Evolutionary conservation across 2,797 vertebrate genomes (phyloP).

Genomic region (Cynodonichthys magdalenae): DNA sequence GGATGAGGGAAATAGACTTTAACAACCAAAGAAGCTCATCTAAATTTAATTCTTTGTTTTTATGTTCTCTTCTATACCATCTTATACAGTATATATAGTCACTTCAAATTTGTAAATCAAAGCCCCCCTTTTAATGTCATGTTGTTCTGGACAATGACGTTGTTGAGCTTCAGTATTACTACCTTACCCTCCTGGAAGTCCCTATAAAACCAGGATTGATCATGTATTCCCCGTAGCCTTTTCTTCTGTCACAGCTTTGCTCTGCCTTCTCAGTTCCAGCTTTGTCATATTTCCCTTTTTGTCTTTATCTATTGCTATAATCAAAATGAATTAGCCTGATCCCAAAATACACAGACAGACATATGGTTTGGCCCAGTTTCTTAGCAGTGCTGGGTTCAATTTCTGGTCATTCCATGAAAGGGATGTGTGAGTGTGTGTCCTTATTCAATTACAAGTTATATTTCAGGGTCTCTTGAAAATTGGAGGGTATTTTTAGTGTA

Average conservation of each 20-base stretch:
- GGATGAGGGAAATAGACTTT: no score
- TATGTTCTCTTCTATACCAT: no score
- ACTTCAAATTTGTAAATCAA: conserved; percentile 59
- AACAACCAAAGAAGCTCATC: no score
- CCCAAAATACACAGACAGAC: conserved; percentile 75
- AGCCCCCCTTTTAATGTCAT: not conserved
- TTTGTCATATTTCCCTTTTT: conserved; percentile 40
- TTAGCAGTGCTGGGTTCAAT: conserved; percentile 58
- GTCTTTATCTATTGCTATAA: conserved; percentile 64
- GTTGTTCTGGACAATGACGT: not conserved
- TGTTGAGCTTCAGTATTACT: conserved; percentile 69
- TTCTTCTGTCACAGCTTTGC: conserved; percentile 26
- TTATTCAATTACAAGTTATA: conserved; percentile 59
- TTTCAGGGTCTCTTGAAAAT: conserved; percentile 62
- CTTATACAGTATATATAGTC: no score
- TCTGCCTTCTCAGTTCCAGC: conserved; percentile 42
- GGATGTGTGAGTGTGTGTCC: conserved; percentile 14
- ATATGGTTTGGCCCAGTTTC: conserved; percentile 77
- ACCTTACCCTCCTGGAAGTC: conserved; percentile 60
- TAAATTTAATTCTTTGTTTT: no score
- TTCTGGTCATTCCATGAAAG: conserved; percentile 58
- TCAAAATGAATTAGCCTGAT: conserved; percentile 74
- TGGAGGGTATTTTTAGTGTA: conserved; percentile 69
- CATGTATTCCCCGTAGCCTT: conserved; percentile 50
- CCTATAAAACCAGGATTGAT: conserved; percentile 73